A percentile compares a stretch with the other conserved stretches of the same genome.
Conservation (phyloP, 1,140 invertebrate species). For the Geopemphigus sp. region DNA sequence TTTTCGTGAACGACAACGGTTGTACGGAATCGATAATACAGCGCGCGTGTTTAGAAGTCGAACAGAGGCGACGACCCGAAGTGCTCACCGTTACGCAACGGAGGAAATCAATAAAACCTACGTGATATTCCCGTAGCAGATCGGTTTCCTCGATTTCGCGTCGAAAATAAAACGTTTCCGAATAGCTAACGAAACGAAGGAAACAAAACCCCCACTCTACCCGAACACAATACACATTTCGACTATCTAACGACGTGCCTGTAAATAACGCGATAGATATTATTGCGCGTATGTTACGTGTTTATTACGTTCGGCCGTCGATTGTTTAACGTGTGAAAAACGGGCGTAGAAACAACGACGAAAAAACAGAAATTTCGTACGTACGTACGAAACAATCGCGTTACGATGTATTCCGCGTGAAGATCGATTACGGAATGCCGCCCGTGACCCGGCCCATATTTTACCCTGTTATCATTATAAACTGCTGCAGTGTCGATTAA, state of each 20-base stretch:
- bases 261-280: neutral
- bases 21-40: no score
- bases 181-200: no score
- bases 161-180: no score
- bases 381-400: neutral
- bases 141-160: no score
- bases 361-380: neutral
- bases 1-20: no score
- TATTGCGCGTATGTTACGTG: neutral
- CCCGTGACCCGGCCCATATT: neutral
- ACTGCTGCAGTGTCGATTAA: neutral
- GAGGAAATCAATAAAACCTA: no score
- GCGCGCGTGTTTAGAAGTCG: no score
- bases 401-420: neutral
- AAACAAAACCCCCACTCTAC: no score
- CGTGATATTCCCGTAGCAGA: no score
- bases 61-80: no score
- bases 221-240: neutral
- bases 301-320: neutral
- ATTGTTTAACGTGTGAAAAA: neutral
- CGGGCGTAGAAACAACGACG: neutral
- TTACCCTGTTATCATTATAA: neutral
- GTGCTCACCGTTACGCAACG: no score
- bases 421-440: conserved; percentile 10
- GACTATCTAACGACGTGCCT: neutral